These are phyloP conservation scores for Scelioninae gen. 2 DNA, from an alignment of 2,888 invertebrate genomes.

Conservation along the genomic window DNA sequence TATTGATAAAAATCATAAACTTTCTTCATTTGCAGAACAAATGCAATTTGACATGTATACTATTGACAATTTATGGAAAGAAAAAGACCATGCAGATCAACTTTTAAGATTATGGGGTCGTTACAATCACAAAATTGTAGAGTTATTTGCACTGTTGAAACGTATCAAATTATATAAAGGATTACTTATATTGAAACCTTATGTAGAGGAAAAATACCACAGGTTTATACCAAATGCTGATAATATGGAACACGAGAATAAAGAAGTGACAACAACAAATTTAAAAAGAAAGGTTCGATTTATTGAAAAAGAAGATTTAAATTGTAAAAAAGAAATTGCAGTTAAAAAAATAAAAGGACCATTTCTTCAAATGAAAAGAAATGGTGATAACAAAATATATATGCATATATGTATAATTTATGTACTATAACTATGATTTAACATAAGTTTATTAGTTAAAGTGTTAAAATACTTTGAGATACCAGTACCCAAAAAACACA, in stretches of 20 bases:
- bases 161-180: not conserved
- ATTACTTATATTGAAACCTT: conserved; percentile 3
- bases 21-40: not conserved
- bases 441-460: too few relatives aligned
- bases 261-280: not conserved
- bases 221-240: not conserved
- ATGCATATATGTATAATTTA: too few relatives aligned
- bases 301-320: too few relatives aligned
- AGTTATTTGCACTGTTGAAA: not conserved
- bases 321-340: too few relatives aligned
- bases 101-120: conserved; percentile 4
- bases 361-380: too few relatives aligned
- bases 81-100: not conserved
- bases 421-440: too few relatives aligned
- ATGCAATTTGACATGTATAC: conserved; percentile 13
- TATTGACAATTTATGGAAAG: not conserved
- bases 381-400: too few relatives aligned
- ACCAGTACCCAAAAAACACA: too few relatives aligned
- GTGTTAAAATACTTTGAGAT: too few relatives aligned
- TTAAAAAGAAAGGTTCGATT: not conserved
- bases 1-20: not conserved
- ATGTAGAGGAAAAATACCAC: conserved; percentile 2
- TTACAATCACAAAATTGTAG: conserved; percentile 4
- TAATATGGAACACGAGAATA: not conserved
- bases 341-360: too few relatives aligned